Evolutionary conservation across 1,140 invertebrate species (phyloP).

Genomic region (Drepana arcuata): DNA sequence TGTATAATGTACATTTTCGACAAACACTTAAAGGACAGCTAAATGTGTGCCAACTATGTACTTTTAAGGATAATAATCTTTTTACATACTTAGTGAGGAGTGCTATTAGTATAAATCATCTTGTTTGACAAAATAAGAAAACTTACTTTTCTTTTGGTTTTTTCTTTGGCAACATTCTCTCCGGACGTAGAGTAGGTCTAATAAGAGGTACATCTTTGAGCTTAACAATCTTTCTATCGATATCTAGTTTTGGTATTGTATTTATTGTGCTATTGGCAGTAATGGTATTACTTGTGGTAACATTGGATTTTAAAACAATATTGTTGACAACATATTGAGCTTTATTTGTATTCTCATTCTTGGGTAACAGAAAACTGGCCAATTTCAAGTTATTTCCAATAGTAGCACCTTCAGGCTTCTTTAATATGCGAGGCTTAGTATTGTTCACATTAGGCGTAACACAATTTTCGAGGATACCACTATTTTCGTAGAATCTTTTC

Average conservation of each 20-base stretch:
- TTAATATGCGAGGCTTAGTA: conserved; percentile 32
- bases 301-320: conserved; percentile 38
- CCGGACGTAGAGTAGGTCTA: conserved; percentile 5
- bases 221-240: conserved; percentile 52
- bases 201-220: conserved; percentile 34
- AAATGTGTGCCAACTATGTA: too few relatives aligned
- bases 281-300: conserved; percentile 7
- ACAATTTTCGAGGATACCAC: conserved; percentile 56
- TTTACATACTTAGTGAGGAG: too few relatives aligned
- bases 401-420: conserved; percentile 29
- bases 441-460: conserved; percentile 20
- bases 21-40: conserved; percentile 1
- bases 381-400: conserved; percentile 55
- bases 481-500: conserved; percentile 63
- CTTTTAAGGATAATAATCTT: too few relatives aligned
- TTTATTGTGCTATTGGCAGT: conserved; percentile 11
- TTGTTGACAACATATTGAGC: conserved; percentile 29
- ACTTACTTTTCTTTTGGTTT: conserved; percentile 58
- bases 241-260: conserved; percentile 38
- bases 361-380: conserved; percentile 50
- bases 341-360: conserved; percentile 29
- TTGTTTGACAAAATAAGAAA: conserved; percentile 4
- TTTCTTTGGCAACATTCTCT: conserved; percentile 49
- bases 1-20: conserved; percentile 4
- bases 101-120: too few relatives aligned